These are phyloP conservation scores for Babylonia areolata DNA, from an alignment of 1,140 invertebrate genomes.

Conservation along the genomic window DNA sequence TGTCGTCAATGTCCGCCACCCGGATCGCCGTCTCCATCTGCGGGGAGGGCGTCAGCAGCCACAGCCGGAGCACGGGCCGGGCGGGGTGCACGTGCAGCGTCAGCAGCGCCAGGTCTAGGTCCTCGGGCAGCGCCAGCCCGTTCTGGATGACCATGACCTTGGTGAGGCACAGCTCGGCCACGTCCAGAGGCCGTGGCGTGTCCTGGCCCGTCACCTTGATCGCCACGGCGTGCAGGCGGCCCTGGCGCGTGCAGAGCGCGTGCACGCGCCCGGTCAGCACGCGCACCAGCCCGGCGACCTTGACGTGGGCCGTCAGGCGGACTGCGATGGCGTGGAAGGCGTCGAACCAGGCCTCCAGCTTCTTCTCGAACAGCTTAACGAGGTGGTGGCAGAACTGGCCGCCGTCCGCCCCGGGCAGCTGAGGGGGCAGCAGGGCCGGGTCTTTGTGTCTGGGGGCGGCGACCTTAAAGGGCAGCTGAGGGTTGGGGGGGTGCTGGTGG, in stretches of 20 bases:
- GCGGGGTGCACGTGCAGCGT: constrained; percentile 61
- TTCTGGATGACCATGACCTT: constrained; percentile 68
- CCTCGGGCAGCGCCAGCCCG: constrained; percentile 60
- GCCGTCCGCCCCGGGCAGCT: not conserved
- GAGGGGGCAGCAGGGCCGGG: not conserved
- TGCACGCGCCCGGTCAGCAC: constrained; percentile 66
- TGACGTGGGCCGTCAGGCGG: constrained; percentile 66
- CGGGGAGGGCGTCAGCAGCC: constrained; percentile 60
- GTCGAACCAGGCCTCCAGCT: constrained; percentile 66
- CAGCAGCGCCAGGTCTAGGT: constrained; percentile 57
- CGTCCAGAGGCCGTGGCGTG: constrained; percentile 65
- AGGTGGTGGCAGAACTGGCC: constrained; percentile 63
- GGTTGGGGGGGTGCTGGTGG: not conserved
- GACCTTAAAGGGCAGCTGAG: not conserved
- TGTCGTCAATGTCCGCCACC: constrained; percentile 65
- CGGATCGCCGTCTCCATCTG: constrained; percentile 65
- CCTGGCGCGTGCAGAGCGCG: constrained; percentile 56
- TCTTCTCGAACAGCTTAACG: constrained; percentile 62
- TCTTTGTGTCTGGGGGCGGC: not conserved
- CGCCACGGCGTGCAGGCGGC: constrained; percentile 58
- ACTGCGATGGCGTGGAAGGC: constrained; percentile 63
- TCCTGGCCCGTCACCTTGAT: constrained; percentile 66
- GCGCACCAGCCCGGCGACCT: constrained; percentile 65
- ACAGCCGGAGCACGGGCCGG: constrained; percentile 64
- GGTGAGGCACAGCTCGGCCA: constrained; percentile 64